Evolutionary conservation across 2,888 invertebrate genomes (phyloP).

Genomic region (Bruchidius siliquastri): DNA sequence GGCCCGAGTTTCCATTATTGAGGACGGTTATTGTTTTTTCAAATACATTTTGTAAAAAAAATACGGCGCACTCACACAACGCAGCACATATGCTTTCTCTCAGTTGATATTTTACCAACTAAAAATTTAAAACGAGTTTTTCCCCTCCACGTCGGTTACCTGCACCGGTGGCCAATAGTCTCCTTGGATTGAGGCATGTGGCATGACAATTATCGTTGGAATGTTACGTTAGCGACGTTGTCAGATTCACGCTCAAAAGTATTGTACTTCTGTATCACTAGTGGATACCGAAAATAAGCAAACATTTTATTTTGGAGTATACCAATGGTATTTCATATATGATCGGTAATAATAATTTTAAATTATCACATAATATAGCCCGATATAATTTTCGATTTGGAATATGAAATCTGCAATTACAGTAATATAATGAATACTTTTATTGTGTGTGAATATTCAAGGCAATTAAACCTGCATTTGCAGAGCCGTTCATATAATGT

Average conservation of each 20-base stretch:
- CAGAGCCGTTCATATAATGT: no score
- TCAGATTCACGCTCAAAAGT: slow-evolving; percentile 7
- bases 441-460: no score
- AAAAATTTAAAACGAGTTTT: slow-evolving; percentile 49
- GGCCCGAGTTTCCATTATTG: background rate
- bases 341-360: no score
- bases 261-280: no score
- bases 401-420: no score
- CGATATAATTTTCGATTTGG: no score
- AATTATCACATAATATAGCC: no score
- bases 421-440: no score
- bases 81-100: slow-evolving; percentile 34
- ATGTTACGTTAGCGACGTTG: slow-evolving; percentile 28
- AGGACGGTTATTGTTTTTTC: background rate
- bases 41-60: background rate
- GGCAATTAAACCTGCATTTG: no score
- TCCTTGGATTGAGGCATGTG: slow-evolving; percentile 21
- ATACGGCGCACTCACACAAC: slow-evolving; percentile 20
- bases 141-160: slow-evolving; percentile 39
- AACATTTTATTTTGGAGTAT: no score
- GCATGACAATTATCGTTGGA: slow-evolving; percentile 36
- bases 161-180: slow-evolving; percentile 33
- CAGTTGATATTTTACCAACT: slow-evolving; percentile 44
- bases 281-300: no score
- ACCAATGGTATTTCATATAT: no score